A percentile compares a stretch with the other conserved stretches of the same genome.
These are phyloP conservation scores for Balaenoptera acutorostrata DNA, from an alignment of 2,113 vertebrate genomes.

Conservation along the genomic window DNA sequence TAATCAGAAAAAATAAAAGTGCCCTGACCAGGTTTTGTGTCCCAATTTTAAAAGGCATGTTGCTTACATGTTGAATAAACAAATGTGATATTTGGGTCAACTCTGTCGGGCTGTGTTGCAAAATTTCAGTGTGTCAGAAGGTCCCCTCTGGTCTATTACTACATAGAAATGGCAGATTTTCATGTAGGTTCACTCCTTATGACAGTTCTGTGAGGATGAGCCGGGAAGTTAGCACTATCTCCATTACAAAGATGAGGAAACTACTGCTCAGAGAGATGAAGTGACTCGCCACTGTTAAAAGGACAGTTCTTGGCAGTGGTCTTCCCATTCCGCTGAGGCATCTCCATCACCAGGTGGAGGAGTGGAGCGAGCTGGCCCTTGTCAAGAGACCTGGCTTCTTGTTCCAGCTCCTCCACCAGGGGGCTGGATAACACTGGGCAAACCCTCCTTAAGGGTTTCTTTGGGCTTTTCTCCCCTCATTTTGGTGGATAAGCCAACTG, in stretches of 20 bases:
- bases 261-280: background rate
- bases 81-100: background rate
- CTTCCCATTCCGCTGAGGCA: rapidly evolving
- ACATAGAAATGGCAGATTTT: background rate
- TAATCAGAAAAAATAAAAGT: background rate
- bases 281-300: background rate
- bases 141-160: background rate
- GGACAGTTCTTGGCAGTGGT: background rate
- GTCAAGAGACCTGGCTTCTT: background rate
- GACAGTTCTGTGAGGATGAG: background rate
- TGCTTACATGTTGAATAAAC: background rate
- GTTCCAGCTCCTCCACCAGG: background rate
- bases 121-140: background rate
- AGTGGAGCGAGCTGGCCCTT: background rate
- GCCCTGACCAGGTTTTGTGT: background rate
- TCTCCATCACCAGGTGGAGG: background rate
- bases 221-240: background rate
- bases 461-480: background rate
- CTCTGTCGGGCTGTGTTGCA: background rate
- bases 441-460: background rate
- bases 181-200: background rate
- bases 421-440: background rate
- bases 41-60: background rate
- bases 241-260: background rate
- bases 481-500: background rate